A percentile compares a stretch with the other conserved stretches of the same genome.
phyloP scores from a whole-genome alignment of 2,888 invertebrate species.

The Tortricodes alternella region DNA sequence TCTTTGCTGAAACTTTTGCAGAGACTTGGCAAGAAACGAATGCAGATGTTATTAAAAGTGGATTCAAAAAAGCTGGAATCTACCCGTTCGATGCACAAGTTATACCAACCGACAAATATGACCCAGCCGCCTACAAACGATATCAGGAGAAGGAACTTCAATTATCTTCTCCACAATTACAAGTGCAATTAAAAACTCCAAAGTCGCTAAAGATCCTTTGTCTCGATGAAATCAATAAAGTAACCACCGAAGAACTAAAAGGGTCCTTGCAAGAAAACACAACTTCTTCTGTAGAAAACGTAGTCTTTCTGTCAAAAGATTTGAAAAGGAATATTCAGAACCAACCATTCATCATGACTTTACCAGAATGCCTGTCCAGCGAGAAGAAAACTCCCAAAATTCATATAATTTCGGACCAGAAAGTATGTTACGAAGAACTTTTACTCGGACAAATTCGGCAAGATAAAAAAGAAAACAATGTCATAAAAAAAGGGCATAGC shows the following conservation, averaged over 20 bases:
- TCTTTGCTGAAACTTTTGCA: neutral
- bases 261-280: neutral
- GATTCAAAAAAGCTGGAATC: constrained; percentile 3
- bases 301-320: too few species aligned
- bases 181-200: neutral
- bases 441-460: neutral
- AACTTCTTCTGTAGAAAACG: neutral
- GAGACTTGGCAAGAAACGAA: neutral
- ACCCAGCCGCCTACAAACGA: constrained; percentile 23
- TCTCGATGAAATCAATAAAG: too few species aligned
- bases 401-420: neutral
- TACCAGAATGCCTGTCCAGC: too few species aligned
- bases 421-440: neutral
- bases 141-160: neutral
- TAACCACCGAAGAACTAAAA: neutral
- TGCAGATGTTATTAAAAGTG: neutral
- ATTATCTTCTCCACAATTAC: neutral
- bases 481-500: constrained; percentile 18
- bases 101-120: constrained; percentile 23
- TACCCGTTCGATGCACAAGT: neutral
- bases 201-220: constrained; percentile 7
- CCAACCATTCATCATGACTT: too few species aligned
- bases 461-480: neutral
- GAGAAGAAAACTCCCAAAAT: too few species aligned
- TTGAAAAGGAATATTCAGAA: too few species aligned